phyloP scores from a whole-genome alignment of 2,113 vertebrate species.

The Laticauda laticaudata region DNA sequence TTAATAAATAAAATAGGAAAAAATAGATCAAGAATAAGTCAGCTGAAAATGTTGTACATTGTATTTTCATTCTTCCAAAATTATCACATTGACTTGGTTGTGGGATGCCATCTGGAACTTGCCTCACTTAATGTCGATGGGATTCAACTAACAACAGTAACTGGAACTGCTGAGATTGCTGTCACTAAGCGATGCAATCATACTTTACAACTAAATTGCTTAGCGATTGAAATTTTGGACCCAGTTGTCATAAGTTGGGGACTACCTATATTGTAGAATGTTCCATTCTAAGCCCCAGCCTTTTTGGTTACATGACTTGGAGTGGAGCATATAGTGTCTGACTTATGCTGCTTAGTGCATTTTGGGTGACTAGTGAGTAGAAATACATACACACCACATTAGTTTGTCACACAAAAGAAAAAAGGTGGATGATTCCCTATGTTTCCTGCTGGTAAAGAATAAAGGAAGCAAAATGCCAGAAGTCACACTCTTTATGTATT shows the following conservation, averaged over 20 bases:
- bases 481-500: neutral
- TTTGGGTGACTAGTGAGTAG: neutral
- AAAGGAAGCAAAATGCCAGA: neutral
- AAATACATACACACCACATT: neutral
- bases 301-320: neutral
- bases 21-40: neutral
- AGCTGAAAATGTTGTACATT: neutral
- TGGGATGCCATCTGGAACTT: neutral
- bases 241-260: neutral
- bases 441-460: neutral
- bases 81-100: neutral
- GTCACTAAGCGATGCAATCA: neutral
- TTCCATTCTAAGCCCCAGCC: neutral
- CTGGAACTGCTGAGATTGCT: neutral
- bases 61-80: neutral
- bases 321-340: neutral
- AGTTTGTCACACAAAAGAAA: neutral
- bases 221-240: neutral
- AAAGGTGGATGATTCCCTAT: neutral
- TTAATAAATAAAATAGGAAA: neutral
- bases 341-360: neutral
- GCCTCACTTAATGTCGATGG: neutral
- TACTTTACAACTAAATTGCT: neutral
- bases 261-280: neutral
- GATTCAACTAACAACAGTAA: neutral